Evolutionary conservation across 2,113 vertebrate species (phyloP).

Genomic region (Fukomys damarensis): DNA sequence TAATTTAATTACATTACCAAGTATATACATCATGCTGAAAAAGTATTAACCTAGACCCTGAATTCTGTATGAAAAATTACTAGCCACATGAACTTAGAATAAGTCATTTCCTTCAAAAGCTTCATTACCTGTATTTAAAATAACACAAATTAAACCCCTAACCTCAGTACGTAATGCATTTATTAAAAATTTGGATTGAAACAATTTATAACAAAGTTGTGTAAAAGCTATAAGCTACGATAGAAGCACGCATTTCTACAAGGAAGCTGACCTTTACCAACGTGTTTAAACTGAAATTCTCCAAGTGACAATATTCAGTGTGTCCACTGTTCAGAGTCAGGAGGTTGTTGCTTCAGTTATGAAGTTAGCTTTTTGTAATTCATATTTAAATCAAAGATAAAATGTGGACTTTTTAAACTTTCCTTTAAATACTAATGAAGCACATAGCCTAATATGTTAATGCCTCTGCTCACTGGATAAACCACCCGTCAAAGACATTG

Average conservation of each 20-base stretch:
- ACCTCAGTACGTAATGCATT: not conserved
- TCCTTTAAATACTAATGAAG: not conserved
- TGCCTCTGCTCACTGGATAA: not conserved
- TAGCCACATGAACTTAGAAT: not conserved
- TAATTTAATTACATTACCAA: not conserved
- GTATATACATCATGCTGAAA: not conserved
- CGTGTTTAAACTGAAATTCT: not conserved
- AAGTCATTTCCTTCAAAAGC: not conserved
- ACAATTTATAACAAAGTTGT: not conserved
- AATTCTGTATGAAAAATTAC: not conserved
- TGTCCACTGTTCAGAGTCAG: not conserved
- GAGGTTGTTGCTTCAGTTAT: not conserved
- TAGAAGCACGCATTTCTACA: not conserved
- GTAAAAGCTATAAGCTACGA: not conserved
- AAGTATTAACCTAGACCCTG: not conserved
- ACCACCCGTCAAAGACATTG: fast-evolving
- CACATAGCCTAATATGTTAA: not conserved
- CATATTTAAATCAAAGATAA: not conserved
- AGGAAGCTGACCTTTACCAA: not conserved
- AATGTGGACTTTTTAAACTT: not conserved
- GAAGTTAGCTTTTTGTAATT: not conserved
- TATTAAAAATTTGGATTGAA: not conserved
- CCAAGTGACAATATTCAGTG: not conserved
- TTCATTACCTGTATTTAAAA: not conserved
- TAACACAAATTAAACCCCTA: not conserved